Percentiles rank a stretch among this genome's conserved stretches.
phyloP scores from a whole-genome alignment of 2,888 invertebrate genomes.

The Aethes cnicana region DNA sequence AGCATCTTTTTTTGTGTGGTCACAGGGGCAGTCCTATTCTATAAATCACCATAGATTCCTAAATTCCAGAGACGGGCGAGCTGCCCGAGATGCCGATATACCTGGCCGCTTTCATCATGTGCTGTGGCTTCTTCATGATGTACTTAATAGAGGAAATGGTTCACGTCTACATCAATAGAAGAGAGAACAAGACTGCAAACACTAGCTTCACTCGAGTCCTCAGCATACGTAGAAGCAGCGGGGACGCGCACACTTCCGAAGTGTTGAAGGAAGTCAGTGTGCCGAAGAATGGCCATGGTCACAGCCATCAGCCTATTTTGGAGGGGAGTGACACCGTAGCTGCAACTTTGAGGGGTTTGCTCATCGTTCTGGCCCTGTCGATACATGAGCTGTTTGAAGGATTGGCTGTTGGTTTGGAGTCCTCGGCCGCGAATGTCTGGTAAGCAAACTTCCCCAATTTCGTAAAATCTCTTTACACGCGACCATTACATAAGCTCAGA shows the following conservation, averaged over 20 bases:
- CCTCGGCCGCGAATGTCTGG: conserved; percentile 78
- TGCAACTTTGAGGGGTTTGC: conserved; percentile 84
- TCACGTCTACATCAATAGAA: conserved; percentile 85
- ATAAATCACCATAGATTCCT: conserved; percentile 34
- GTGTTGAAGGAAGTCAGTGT: conserved; percentile 23
- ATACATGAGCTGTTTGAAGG: conserved; percentile 94
- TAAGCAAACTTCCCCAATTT: no score
- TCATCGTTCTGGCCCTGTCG: conserved; percentile 88
- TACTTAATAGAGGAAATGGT: conserved; percentile 90
- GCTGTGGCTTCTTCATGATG: conserved; percentile 88
- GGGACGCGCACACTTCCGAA: conserved; percentile 30
- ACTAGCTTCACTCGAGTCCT: conserved; percentile 61
- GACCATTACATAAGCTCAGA: no score
- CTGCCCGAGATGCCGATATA: conserved; percentile 83
- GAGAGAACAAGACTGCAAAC: conserved; percentile 63
- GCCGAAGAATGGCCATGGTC: conserved; percentile 44
- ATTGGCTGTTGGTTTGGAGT: conserved; percentile 89
- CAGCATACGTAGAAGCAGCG: conserved; percentile 67
- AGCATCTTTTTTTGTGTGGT: no score
- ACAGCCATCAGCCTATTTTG: conserved; percentile 55
- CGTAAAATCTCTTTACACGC: no score
- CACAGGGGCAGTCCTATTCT: not conserved
- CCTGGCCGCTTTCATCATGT: conserved; percentile 88
- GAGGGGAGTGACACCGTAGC: conserved; percentile 66
- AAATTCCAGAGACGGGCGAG: conserved; percentile 61